A percentile compares a stretch with the other conserved stretches of the same genome.
These are phyloP conservation scores for Agrotis puta DNA, from an alignment of 2,888 invertebrate genomes.

Conservation along the genomic window DNA sequence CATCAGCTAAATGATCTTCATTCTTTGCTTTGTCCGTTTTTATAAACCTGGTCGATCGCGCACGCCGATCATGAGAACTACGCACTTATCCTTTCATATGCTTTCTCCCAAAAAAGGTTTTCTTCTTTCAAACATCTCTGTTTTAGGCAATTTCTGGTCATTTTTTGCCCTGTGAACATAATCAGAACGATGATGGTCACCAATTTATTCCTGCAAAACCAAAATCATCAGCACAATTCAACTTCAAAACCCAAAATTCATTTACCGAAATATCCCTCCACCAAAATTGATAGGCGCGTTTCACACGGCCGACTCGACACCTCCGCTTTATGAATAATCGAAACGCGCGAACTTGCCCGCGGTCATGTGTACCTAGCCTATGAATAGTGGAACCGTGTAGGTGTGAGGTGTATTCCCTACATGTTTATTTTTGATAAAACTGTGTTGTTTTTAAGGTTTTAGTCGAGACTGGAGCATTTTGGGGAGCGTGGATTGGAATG, in stretches of 20 bases:
- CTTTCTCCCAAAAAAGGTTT: too few relatives aligned
- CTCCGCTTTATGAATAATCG: constrained; percentile 80
- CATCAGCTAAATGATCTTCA: too few relatives aligned
- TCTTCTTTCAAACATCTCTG: too few relatives aligned
- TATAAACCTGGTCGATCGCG: too few relatives aligned
- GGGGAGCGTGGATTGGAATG: constrained; percentile 2
- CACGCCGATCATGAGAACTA: too few relatives aligned
- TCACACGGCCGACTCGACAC: constrained; percentile 72
- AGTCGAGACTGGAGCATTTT: background rate
- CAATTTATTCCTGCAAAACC: background rate
- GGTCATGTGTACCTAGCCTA: constrained; percentile 72
- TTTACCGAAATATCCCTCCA: constrained; percentile 31
- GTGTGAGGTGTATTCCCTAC: constrained; percentile 56
- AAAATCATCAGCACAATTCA: background rate
- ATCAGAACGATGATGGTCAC: background rate
- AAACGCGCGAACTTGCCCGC: constrained; percentile 75
- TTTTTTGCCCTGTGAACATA: too few relatives aligned
- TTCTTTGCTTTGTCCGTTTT: too few relatives aligned
- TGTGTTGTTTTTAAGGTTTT: constrained; percentile 38
- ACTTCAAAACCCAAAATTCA: constrained; percentile 22
- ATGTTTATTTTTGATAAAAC: constrained; percentile 60
- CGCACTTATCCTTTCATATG: too few relatives aligned
- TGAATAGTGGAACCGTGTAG: constrained; percentile 67
- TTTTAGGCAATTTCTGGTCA: too few relatives aligned
- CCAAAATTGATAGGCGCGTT: constrained; percentile 57